These are phyloP conservation scores for Smutsia temminckii DNA, from an alignment of 2,797 vertebrate species.

Conservation along the genomic window DNA sequence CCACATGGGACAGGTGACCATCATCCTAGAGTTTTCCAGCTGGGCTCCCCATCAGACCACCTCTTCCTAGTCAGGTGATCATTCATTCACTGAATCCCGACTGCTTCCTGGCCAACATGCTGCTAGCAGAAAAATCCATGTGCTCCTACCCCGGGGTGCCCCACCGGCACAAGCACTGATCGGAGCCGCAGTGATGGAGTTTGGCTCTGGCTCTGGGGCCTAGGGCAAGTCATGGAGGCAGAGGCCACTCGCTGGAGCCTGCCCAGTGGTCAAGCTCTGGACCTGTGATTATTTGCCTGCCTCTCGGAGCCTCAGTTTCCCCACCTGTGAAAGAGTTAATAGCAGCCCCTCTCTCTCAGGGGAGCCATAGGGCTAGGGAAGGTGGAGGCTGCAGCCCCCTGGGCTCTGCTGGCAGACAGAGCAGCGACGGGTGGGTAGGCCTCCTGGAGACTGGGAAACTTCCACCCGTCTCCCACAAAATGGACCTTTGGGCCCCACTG, in stretches of 20 bases:
- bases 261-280: neutral
- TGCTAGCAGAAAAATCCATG: accelerated
- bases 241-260: neutral
- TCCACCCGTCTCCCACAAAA: neutral
- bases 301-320: neutral
- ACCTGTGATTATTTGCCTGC: accelerated
- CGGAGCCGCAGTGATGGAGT: neutral
- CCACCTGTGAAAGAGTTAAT: accelerated
- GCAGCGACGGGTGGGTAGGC: neutral
- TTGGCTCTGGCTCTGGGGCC: neutral
- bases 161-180: accelerated
- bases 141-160: neutral
- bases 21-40: accelerated
- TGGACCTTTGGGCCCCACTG: accelerated
- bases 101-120: neutral
- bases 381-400: accelerated
- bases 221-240: neutral
- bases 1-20: accelerated
- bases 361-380: no score
- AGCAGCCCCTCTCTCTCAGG: neutral
- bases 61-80: accelerated
- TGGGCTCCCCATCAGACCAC: accelerated
- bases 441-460: neutral
- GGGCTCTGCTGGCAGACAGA: neutral
- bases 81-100: accelerated